These are phyloP conservation scores for Orchesella cincta DNA, from an alignment of 1,140 invertebrate genomes.

Conservation along the genomic window DNA sequence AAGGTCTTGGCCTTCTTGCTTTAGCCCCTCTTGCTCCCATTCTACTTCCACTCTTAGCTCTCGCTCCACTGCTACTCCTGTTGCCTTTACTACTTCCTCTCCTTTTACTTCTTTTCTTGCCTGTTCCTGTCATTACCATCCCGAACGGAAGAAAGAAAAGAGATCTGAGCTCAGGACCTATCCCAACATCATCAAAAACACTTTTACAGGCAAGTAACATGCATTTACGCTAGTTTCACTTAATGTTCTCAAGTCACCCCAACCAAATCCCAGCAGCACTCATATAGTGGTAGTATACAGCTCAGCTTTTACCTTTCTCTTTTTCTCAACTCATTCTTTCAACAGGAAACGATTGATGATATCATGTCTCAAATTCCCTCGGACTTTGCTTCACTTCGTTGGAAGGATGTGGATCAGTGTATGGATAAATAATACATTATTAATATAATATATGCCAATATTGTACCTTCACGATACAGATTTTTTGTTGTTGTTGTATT, in stretches of 20 bases:
- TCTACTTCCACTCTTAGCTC: constrained; percentile 25
- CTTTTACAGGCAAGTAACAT: constrained; percentile 29
- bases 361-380: constrained; percentile 37
- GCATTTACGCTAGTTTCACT: no score
- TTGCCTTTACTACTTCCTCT: constrained; percentile 28
- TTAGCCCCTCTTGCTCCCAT: constrained; percentile 29
- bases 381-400: constrained; percentile 27
- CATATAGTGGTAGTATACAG: neutral
- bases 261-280: no score
- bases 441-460: no score
- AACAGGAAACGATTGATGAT: constrained; percentile 43
- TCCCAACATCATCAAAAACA: neutral
- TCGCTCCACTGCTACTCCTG: constrained; percentile 16
- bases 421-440: no score
- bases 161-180: neutral
- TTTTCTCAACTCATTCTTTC: no score
- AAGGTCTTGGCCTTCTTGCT: constrained; percentile 23
- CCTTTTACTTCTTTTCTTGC: constrained; percentile 34
- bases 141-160: neutral
- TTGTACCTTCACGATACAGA: no score
- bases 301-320: neutral
- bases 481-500: no score
- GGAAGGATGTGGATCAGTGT: constrained; percentile 41
- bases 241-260: neutral
- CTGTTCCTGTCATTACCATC: constrained; percentile 28